Evolutionary conservation across 1,140 invertebrate species (phyloP), one percentile per base, ranked within the genome.

Genomic region (Drosophila sulfurigaster): DNA sequence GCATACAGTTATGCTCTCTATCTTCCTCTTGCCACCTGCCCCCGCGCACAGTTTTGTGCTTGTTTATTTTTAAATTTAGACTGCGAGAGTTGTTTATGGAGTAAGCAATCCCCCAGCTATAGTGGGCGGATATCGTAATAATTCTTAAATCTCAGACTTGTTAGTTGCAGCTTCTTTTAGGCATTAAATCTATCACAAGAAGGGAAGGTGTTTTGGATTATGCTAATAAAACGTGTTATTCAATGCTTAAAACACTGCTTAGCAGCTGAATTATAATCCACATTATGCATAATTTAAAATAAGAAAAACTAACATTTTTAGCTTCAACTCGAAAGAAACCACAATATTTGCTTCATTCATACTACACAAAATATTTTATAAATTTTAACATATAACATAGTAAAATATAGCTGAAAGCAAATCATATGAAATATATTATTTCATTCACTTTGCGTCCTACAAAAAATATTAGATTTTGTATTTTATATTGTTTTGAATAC

Each of bases 81-180:
- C 16, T 52, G 46, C 64, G 56, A 68, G 64, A 68, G 56, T 67
- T 73, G 70, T 67, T 73, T 73, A 25, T 59, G 56, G 35, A 49
- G 54, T 72, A 72, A 52, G 35, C 20, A 25, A 25, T 25, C 28
- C 35, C 28, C 10, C 46, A 15, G 16, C 10, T 51, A 25, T 25
- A 13, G 48, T 51, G 45, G 28, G 6, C 13, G n/a, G 51, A 13
- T n/a, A 54, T 54, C 28, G 30, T 35, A 54, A 54, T 54, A 54
- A 32, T 54, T 54, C 13, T 13, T 32, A 11, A 54, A 54, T 54
- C 30, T 54, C 51, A 54, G 51, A 52, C 51, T 52, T 54, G 30
- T 32, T 54, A 16, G 28, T 13, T 15, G 51, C n/a, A 13, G 28
- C 5, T 11, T 13, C 11, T 5, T 7, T 30, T 13, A 13, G n/a